Percentiles rank a stretch among this genome's conserved stretches.
Evolutionary conservation across 2,888 invertebrate species (phyloP).

Genomic region (Thymelicus sylvestris): DNA sequence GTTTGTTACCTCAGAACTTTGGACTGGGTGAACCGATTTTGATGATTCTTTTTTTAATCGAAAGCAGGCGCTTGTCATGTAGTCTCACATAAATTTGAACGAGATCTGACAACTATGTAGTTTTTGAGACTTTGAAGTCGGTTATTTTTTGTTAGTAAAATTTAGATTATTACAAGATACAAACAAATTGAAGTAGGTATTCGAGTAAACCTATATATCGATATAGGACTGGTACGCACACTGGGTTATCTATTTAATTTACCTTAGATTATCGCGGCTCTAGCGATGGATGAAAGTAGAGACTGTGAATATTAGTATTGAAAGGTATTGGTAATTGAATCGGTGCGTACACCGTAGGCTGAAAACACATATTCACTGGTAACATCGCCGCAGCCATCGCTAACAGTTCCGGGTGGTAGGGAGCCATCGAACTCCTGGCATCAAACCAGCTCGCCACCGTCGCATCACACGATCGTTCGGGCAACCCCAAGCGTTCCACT

Average conservation of each 20-base stretch:
- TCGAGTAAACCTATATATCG: no score
- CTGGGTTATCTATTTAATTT: background rate
- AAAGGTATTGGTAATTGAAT: constrained; percentile 53
- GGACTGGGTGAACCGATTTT: no score
- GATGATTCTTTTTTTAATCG: no score
- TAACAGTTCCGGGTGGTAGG: constrained; percentile 53
- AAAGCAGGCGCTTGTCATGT: no score
- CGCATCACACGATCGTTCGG: constrained; percentile 46
- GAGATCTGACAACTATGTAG: no score
- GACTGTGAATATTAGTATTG: constrained; percentile 48
- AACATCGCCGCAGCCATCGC: constrained; percentile 60
- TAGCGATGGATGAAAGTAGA: constrained; percentile 46
- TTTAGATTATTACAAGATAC: no score
- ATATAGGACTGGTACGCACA: background rate
- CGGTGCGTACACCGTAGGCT: constrained; percentile 51
- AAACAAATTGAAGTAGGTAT: no score
- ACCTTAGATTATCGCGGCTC: constrained; percentile 25
- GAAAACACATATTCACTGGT: constrained; percentile 49
- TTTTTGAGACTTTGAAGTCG: no score
- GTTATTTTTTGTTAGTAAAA: no score
- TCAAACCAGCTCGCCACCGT: constrained; percentile 48
- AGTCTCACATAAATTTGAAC: no score
- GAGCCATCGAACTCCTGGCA: constrained; percentile 37
- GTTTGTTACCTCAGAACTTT: no score
- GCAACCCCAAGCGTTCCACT: constrained; percentile 38